Evolutionary conservation across 2,888 invertebrate genomes (phyloP).

Genomic region (Brachynemurus nebulosus): DNA sequence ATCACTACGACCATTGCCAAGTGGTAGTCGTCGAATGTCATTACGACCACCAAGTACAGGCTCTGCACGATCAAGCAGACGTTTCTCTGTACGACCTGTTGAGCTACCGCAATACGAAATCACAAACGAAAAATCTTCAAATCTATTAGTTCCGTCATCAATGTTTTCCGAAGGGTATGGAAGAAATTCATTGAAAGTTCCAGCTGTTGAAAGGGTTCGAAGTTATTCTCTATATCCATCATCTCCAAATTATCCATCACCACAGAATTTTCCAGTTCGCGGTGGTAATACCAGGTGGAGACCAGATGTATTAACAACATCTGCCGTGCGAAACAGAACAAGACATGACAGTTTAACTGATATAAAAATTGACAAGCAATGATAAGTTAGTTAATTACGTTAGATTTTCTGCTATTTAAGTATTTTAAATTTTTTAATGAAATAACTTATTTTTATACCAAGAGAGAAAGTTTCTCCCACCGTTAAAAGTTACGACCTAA

Average conservation of each 20-base stretch:
- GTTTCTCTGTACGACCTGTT: constrained; percentile 14
- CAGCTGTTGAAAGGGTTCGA: neutral
- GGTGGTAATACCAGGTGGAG: too few relatives aligned
- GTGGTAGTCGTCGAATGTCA: constrained; percentile 16
- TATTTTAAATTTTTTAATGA: too few relatives aligned
- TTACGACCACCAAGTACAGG: constrained; percentile 23
- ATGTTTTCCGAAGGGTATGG: neutral
- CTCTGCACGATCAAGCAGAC: constrained; percentile 5
- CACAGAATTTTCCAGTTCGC: too few relatives aligned
- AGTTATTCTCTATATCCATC: neutral
- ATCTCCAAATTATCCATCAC: neutral
- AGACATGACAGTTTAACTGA: constrained; percentile 36
- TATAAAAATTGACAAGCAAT: constrained; percentile 33
- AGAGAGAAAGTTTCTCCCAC: too few relatives aligned
- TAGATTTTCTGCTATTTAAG: too few relatives aligned
- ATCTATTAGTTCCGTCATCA: neutral
- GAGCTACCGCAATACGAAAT: neutral
- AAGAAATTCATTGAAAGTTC: neutral
- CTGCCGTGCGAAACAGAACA: too few relatives aligned
- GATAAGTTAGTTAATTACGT: too few relatives aligned
- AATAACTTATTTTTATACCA: too few relatives aligned
- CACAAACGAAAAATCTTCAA: neutral
- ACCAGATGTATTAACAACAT: too few relatives aligned
- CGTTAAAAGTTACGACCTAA: too few relatives aligned
- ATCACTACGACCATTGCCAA: constrained; percentile 25